Evolutionary conservation across 2,888 invertebrate species (phyloP).

Genomic region (Epistrophella euchroma): DNA sequence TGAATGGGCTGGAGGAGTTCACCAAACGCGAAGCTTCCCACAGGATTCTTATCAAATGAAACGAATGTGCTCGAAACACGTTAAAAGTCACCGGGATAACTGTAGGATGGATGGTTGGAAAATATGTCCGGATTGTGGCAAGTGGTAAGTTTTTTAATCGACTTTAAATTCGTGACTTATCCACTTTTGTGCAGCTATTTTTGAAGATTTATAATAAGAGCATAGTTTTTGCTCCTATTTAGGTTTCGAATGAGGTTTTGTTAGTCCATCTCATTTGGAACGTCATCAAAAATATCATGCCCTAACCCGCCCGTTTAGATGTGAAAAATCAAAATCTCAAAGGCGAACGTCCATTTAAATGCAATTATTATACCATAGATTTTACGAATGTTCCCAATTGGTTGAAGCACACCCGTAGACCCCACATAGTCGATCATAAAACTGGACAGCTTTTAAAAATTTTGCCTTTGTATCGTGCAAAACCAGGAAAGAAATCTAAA

Average conservation of each 20-base stretch:
- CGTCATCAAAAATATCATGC: constrained; percentile 84
- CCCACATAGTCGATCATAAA: constrained; percentile 85
- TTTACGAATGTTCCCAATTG: constrained; percentile 87
- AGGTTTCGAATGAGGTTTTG: background rate
- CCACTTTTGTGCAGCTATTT: too few relatives aligned
- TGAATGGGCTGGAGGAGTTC: constrained; percentile 79
- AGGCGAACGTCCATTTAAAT: constrained; percentile 85
- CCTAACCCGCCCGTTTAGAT: constrained; percentile 82
- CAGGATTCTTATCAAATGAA: constrained; percentile 80
- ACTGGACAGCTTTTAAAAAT: constrained; percentile 83
- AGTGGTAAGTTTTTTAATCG: constrained; percentile 83
- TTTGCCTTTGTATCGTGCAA: constrained; percentile 83
- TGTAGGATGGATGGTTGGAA: constrained; percentile 82
- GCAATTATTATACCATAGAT: constrained; percentile 86
- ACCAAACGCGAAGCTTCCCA: constrained; percentile 80
- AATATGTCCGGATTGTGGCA: constrained; percentile 83
- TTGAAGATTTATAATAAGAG: too few relatives aligned
- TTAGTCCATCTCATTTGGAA: constrained; percentile 80
- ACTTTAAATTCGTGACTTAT: too few relatives aligned
- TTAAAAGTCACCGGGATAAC: constrained; percentile 81
- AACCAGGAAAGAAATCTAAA: constrained; percentile 80
- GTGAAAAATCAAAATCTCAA: constrained; percentile 85
- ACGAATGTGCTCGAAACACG: constrained; percentile 82
- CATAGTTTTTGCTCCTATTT: too few relatives aligned
- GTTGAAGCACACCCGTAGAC: constrained; percentile 86